Percentiles rank a stretch among this genome's conserved stretches.
These are phyloP conservation scores for Ginglymostoma cirratum DNA, from an alignment of 2,113 vertebrate genomes.

Conservation along the genomic window DNA sequence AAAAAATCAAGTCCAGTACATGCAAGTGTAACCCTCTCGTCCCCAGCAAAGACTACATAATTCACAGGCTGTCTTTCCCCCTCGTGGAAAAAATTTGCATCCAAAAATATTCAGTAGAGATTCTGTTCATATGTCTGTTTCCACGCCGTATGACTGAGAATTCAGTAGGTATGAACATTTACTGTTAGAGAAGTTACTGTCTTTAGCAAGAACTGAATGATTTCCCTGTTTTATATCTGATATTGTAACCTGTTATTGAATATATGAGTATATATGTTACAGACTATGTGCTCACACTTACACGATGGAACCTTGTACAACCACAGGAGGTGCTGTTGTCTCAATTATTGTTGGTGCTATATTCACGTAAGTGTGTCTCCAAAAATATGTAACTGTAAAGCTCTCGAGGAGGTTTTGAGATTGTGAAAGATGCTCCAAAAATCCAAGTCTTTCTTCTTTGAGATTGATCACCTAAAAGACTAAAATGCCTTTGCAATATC, in stretches of 20 bases:
- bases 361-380: neutral
- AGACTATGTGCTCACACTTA: neutral
- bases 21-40: neutral
- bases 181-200: neutral
- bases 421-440: neutral
- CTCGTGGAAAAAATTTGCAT: neutral
- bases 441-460: neutral
- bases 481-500: neutral
- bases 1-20: neutral
- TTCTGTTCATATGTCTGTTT: neutral
- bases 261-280: neutral
- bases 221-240: neutral
- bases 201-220: neutral
- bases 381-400: neutral
- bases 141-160: neutral
- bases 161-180: neutral
- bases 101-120: neutral
- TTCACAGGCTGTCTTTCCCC: neutral
- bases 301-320: neutral
- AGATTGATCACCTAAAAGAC: neutral
- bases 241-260: neutral
- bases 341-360: neutral
- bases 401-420: neutral
- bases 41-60: neutral
- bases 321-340: neutral